phyloP scores from a whole-genome alignment of 2,113 vertebrate genomes.

The Heterochromis multidens region DNA sequence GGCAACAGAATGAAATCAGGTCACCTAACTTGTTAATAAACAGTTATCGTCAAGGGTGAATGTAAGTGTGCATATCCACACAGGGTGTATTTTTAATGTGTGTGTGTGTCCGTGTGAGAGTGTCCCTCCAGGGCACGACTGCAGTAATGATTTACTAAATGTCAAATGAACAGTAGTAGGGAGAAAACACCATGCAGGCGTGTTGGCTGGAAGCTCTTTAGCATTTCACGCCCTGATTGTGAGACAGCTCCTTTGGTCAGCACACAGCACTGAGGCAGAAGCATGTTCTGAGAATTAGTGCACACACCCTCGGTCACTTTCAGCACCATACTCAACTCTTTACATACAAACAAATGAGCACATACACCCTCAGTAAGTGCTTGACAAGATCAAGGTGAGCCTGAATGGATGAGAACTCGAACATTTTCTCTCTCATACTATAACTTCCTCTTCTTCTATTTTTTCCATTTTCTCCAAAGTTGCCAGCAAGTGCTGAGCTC shows the following conservation, averaged over 20 bases:
- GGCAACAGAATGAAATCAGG: conserved; percentile 57
- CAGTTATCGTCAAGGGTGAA: conserved; percentile 44
- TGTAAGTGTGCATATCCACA: neutral
- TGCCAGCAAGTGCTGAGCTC: conserved; percentile 10
- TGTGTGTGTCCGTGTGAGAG: conserved; percentile 14
- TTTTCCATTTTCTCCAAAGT: neutral
- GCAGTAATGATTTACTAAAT: conserved; percentile 77
- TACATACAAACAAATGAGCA: neutral
- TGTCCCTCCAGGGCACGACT: conserved; percentile 41
- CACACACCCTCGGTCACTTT: conserved; percentile 14
- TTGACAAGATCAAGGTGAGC: conserved; percentile 17
- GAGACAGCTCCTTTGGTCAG: conserved; percentile 59
- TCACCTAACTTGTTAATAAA: conserved; percentile 63
- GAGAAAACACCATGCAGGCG: conserved; percentile 68
- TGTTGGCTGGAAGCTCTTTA: conserved; percentile 73
- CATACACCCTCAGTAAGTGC: neutral
- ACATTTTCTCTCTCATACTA: neutral
- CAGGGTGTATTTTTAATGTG: neutral
- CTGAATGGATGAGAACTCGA: conserved; percentile 5
- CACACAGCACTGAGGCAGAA: conserved; percentile 19
- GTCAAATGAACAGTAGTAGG: conserved; percentile 73
- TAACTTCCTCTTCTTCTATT: neutral
- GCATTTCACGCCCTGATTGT: conserved; percentile 80
- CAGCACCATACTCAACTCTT: conserved; percentile 5
- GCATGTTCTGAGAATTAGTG: conserved; percentile 28